Evolutionary conservation across 23 tunicate species (phyloP).

Genomic region (Oikopleura dioica): DNA sequence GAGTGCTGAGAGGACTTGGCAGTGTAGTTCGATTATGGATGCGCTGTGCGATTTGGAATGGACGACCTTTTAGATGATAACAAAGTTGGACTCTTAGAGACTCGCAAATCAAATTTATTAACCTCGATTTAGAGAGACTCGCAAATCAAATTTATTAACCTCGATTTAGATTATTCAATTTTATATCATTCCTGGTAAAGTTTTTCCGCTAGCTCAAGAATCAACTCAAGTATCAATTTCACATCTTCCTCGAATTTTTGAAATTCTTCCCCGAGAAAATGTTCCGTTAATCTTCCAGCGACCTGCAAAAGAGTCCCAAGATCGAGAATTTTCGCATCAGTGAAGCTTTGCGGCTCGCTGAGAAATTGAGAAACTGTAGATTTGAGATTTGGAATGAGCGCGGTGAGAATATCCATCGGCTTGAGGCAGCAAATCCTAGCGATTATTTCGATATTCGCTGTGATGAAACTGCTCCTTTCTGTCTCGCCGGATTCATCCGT

Average conservation of each 20-base stretch:
- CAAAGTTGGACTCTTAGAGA: too few relatives aligned
- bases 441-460: constrained; percentile 11
- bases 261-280: constrained; percentile 1
- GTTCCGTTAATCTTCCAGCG: constrained; percentile 7
- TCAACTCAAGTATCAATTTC: neutral
- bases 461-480: neutral
- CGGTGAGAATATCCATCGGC: neutral
- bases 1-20: neutral
- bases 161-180: too few relatives aligned
- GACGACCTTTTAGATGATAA: too few relatives aligned
- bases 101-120: too few relatives aligned
- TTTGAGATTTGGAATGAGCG: neutral
- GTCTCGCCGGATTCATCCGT: constrained; percentile 1
- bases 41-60: too few relatives aligned
- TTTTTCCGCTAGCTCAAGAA: neutral
- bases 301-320: neutral
- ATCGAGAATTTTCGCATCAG: neutral
- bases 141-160: too few relatives aligned
- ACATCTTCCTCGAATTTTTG: neutral
- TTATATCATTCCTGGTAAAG: neutral
- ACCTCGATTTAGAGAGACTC: too few relatives aligned
- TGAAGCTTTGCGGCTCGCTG: neutral
- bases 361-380: neutral
- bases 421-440: neutral
- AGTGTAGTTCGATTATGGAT: neutral